Evolutionary conservation across 2,888 invertebrate species (phyloP).

Genomic region (Scelioninae gen. 2): DNA sequence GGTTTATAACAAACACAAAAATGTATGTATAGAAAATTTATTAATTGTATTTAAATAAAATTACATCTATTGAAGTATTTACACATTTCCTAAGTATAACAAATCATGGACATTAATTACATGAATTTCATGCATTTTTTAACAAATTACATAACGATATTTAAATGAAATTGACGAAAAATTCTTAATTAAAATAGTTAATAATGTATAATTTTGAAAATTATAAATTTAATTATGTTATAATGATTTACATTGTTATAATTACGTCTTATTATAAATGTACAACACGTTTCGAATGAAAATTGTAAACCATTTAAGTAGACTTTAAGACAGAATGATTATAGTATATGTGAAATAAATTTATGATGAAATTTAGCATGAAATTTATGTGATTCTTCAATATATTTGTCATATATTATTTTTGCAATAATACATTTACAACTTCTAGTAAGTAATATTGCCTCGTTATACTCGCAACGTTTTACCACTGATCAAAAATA

Average conservation of each 20-base stretch:
- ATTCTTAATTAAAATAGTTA: no score
- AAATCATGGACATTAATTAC: slow-evolving; percentile 31
- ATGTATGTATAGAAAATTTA: slow-evolving; percentile 45
- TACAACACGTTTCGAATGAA: no score
- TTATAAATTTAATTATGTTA: no score
- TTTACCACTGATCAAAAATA: slow-evolving; percentile 15
- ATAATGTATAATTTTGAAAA: no score
- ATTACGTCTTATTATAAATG: no score
- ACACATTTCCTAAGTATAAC: slow-evolving; percentile 40
- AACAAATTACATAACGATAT: slow-evolving; percentile 6
- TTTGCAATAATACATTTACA: slow-evolving; percentile 43
- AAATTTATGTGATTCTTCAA: slow-evolving; percentile 34
- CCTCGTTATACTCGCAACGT: slow-evolving; percentile 17
- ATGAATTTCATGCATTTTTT: slow-evolving; percentile 21
- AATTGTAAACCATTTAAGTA: no score
- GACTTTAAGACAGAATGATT: no score
- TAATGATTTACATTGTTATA: no score
- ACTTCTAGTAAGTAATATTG: slow-evolving; percentile 29
- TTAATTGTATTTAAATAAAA: slow-evolving; percentile 48
- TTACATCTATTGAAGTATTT: slow-evolving; percentile 43
- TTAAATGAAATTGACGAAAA: no score
- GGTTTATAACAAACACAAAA: neutral
- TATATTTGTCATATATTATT: slow-evolving; percentile 10
- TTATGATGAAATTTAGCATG: no score
- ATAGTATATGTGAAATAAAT: no score